These are phyloP conservation scores for Plemyria rubiginata DNA, from an alignment of 2,888 invertebrate genomes.

Conservation along the genomic window DNA sequence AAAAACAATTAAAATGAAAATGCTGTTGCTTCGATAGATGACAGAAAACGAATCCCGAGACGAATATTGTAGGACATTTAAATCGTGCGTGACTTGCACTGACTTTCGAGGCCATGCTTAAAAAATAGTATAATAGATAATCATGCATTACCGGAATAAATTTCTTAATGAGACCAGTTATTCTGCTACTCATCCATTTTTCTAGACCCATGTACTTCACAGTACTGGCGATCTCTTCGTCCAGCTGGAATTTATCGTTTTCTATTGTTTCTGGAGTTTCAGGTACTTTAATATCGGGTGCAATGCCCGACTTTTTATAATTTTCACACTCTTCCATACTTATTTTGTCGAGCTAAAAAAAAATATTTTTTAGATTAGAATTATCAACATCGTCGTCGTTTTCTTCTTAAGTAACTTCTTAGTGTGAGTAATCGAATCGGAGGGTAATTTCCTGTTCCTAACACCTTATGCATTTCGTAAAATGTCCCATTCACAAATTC, in stretches of 20 bases:
- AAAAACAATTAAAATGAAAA: too few species aligned
- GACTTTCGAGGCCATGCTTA: too few species aligned
- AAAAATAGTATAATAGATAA: background rate
- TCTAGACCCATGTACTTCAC: constrained; percentile 26
- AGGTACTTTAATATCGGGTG: background rate
- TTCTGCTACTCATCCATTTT: constrained; percentile 34
- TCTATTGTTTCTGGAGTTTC: background rate
- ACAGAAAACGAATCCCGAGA: too few species aligned
- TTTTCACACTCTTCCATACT: background rate
- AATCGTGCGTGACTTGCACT: too few species aligned
- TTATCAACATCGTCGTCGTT: too few species aligned
- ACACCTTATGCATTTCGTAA: too few species aligned
- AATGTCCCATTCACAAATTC: too few species aligned
- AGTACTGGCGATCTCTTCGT: constrained; percentile 25
- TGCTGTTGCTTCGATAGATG: too few species aligned
- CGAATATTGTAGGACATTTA: too few species aligned
- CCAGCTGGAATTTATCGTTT: constrained; percentile 10
- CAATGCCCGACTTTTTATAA: background rate
- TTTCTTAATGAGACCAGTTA: constrained; percentile 54
- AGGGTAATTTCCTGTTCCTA: too few species aligned
- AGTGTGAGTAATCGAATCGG: too few species aligned
- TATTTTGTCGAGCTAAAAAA: background rate
- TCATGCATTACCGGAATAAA: constrained; percentile 55
- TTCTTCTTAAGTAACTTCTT: too few species aligned
- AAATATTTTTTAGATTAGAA: background rate